phyloP scores from a whole-genome alignment of 2,888 invertebrate genomes.

The Cryptosula pallasiana region DNA sequence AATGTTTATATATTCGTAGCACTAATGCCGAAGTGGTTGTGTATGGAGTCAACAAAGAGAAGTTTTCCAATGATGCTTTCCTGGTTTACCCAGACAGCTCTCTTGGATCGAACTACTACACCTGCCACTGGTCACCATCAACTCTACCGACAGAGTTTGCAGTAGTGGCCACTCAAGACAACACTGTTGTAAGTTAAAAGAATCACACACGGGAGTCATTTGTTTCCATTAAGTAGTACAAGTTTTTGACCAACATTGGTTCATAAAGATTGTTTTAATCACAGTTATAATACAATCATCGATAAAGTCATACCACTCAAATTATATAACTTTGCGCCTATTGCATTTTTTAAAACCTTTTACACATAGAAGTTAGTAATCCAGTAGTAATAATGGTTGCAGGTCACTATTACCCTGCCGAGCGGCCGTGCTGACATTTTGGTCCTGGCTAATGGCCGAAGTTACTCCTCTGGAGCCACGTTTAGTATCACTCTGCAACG shows the following conservation, averaged over 20 bases:
- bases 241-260: too few species aligned
- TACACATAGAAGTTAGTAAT: too few species aligned
- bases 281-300: too few species aligned
- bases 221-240: too few species aligned
- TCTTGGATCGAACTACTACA: conserved; percentile 16
- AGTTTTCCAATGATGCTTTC: conserved; percentile 21
- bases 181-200: not conserved
- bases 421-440: not conserved
- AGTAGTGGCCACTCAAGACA: not conserved
- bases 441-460: not conserved
- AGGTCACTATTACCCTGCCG: conserved; percentile 13
- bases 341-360: too few species aligned
- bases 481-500: not conserved
- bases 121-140: conserved; percentile 9
- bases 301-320: too few species aligned
- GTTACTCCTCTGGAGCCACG: not conserved
- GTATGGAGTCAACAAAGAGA: conserved; percentile 21
- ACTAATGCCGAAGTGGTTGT: conserved; percentile 6
- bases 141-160: conserved; percentile 15
- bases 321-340: too few species aligned
- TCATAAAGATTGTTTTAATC: too few species aligned
- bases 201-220: too few species aligned
- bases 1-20: not conserved
- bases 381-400: too few species aligned
- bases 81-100: not conserved